A percentile compares a stretch with the other conserved stretches of the same genome.
phyloP scores from a whole-genome alignment of 2,113 vertebrate species.

The Perccottus glenii region DNA sequence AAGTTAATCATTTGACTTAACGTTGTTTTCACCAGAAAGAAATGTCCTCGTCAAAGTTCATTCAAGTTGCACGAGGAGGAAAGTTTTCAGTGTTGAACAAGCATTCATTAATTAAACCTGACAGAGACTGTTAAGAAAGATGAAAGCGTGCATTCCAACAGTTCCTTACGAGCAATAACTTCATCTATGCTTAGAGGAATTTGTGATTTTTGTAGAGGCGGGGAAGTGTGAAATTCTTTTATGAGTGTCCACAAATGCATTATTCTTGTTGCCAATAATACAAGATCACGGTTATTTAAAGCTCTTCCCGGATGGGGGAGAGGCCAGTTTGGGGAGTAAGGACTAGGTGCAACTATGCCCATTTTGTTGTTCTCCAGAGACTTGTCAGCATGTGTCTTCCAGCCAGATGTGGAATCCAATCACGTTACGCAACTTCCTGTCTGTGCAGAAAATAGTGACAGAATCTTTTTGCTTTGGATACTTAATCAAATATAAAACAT shows the following conservation, averaged over 20 bases:
- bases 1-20: conserved; percentile 30
- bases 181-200: conserved; percentile 44
- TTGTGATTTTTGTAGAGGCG: conserved; percentile 29
- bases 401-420: conserved; percentile 72
- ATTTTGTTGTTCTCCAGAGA: conserved; percentile 51
- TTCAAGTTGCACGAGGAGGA: not conserved
- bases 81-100: conserved; percentile 20
- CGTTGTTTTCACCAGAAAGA: conserved; percentile 39
- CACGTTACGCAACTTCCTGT: conserved; percentile 71
- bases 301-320: conserved; percentile 39
- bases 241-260: conserved; percentile 30
- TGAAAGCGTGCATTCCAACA: conserved; percentile 47
- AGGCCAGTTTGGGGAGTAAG: conserved; percentile 8
- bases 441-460: conserved; percentile 35
- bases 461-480: conserved; percentile 40
- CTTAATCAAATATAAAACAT: conserved; percentile 37
- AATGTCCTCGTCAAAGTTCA: conserved; percentile 28
- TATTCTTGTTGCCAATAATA: conserved; percentile 66
- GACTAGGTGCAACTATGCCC: conserved; percentile 47
- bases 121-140: conserved; percentile 18
- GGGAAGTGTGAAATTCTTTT: conserved; percentile 12
- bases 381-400: conserved; percentile 38
- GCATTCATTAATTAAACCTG: conserved; percentile 14
- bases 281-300: conserved; percentile 64
- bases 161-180: conserved; percentile 21